These are phyloP conservation scores for Gonioctena quinquepunctata DNA, from an alignment of 1,140 invertebrate genomes.

Conservation along the genomic window DNA sequence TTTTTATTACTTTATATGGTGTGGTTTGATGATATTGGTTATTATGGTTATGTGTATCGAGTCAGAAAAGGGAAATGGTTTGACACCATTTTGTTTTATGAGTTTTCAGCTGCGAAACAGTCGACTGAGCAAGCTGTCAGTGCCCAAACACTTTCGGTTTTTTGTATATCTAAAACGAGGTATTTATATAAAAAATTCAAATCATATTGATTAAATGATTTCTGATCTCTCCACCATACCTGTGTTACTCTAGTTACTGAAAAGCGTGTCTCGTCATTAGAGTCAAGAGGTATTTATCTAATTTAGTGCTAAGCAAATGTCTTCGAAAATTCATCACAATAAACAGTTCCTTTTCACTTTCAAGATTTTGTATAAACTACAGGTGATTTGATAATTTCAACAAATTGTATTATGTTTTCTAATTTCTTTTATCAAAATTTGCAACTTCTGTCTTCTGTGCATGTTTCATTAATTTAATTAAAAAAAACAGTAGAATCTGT, in stretches of 20 bases:
- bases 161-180: constrained; percentile 41
- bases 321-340: constrained; percentile 2
- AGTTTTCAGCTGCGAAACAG: constrained; percentile 43
- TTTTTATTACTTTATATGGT: constrained; percentile 7
- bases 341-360: not conserved
- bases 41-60: not conserved
- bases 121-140: constrained; percentile 28
- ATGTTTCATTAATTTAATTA: no score
- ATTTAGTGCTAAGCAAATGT: not conserved
- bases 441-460: no score
- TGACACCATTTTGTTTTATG: constrained; percentile 32
- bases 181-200: constrained; percentile 32
- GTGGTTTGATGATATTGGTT: constrained; percentile 8
- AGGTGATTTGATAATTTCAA: no score
- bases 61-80: constrained; percentile 12
- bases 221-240: constrained; percentile 19
- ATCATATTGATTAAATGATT: constrained; percentile 14
- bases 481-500: no score
- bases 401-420: no score
- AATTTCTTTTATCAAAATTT: no score
- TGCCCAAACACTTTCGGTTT: constrained; percentile 33
- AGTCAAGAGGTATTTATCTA: constrained; percentile 32
- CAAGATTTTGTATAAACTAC: no score
- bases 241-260: constrained; percentile 23
- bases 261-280: constrained; percentile 22